Conservation (phyloP, 2,113 vertebrate species). For the human region DNA sequence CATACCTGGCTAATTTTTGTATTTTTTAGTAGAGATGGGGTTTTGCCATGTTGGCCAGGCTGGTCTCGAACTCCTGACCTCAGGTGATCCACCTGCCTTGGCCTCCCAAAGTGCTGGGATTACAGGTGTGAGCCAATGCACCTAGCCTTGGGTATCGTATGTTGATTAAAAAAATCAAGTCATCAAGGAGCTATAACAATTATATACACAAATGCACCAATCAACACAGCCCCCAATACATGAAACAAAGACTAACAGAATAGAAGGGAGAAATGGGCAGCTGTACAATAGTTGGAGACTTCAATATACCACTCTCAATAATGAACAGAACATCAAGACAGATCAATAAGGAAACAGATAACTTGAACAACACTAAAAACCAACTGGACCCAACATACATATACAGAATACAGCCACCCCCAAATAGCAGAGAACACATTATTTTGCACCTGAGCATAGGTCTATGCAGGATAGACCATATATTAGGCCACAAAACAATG, state of each 20-base stretch:
- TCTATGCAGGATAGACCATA: not conserved
- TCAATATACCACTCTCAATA: not conserved
- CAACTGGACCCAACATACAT: not conserved
- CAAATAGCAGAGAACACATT: not conserved
- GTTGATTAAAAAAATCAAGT: not conserved
- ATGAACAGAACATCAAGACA: not conserved
- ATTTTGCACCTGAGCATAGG: not conserved
- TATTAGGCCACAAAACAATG: not conserved
- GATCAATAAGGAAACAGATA: not conserved
- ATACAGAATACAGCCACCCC: not conserved
- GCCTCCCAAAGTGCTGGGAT: too few relatives aligned
- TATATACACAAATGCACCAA: not conserved
- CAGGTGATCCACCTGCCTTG: too few relatives aligned
- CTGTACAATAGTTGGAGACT: not conserved
- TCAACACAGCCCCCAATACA: not conserved
- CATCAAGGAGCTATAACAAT: not conserved
- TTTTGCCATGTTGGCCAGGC: too few relatives aligned
- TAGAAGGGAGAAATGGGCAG: not conserved
- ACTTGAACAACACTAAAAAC: not conserved
- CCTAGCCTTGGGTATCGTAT: not conserved
- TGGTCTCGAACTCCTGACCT: too few relatives aligned
- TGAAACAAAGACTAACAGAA: not conserved
- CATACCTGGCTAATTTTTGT: too few relatives aligned
- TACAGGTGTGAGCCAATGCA: too few relatives aligned
- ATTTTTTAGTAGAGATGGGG: too few relatives aligned